These are phyloP conservation scores for Lucifuga dentata DNA, from an alignment of 2,113 vertebrate species.

Conservation along the genomic window DNA sequence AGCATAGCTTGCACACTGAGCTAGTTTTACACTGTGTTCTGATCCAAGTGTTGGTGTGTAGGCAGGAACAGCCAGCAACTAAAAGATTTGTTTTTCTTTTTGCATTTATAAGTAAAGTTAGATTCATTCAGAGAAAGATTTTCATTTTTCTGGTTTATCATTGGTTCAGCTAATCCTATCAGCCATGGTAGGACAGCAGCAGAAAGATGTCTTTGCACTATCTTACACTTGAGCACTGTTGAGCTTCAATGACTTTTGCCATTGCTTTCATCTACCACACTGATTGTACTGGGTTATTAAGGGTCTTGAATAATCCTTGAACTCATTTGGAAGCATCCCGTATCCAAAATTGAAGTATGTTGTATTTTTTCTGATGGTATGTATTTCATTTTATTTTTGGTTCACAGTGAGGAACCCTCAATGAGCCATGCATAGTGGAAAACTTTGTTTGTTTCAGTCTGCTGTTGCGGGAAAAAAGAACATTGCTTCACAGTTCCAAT, in stretches of 20 bases:
- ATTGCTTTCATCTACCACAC: slow-evolving; percentile 66
- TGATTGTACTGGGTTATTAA: slow-evolving; percentile 64
- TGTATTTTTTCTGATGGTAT: slow-evolving; percentile 19
- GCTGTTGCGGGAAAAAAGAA: slow-evolving; percentile 15
- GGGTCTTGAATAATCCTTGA: slow-evolving; percentile 64
- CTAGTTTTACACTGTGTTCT: slow-evolving; percentile 65
- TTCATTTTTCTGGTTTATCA: slow-evolving; percentile 60
- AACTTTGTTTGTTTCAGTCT: slow-evolving; percentile 27
- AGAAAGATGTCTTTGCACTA: slow-evolving; percentile 64
- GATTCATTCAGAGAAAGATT: slow-evolving; percentile 63
- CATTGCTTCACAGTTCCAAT: slow-evolving; percentile 33
- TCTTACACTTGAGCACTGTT: slow-evolving; percentile 62
- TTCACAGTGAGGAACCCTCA: slow-evolving; percentile 30
- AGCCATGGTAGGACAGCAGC: slow-evolving; percentile 62
- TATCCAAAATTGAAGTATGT: too few species aligned
- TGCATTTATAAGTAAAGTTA: slow-evolving; percentile 53
- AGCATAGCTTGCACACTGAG: slow-evolving; percentile 43
- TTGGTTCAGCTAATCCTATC: slow-evolving; percentile 78
- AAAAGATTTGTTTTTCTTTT: slow-evolving; percentile 55
- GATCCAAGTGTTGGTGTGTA: slow-evolving; percentile 51
- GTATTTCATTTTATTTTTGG: slow-evolving; percentile 21
- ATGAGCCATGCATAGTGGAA: slow-evolving; percentile 6
- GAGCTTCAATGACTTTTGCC: slow-evolving; percentile 66
- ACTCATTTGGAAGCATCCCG: slow-evolving; percentile 52
- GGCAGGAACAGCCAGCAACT: slow-evolving; percentile 54